Base-by-base conservation (phyloP, 2,888 invertebrate species). In the Platycheirus albimanus region DNA sequence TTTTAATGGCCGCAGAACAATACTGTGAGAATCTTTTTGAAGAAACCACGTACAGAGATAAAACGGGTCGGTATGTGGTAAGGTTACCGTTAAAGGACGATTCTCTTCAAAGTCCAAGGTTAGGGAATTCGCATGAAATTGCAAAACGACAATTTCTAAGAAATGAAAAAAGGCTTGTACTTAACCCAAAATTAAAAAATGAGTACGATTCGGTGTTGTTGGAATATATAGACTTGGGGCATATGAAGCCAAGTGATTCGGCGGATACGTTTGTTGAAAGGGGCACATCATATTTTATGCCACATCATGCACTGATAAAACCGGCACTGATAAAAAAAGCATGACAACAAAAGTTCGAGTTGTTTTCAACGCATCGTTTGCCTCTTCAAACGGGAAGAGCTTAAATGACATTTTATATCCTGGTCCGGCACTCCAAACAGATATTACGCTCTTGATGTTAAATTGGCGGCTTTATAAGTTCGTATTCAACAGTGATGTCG, bases 171-270 rank as follows among this genome's bases (percentile, higher is more conserved):
- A 13, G 47, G 1, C 47, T 20, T 24, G 5, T 24, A 20, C 0
- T n/a, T 2, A 47, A 24, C 1, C 24, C 24, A 1, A 24, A 1
- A 0, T 1, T 20, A 0, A 24, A 47, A 24, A 1, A 24, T 0
- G 20, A 47, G n/a, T 47, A 47, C 2, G 24, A 47, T 47, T 20
- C 47, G n/a, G 24, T 47, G 17, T 43, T 43, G 17, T 43, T 17
- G 4, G 43, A 43, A 15, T 43, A 43, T 10, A 15, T 43, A 10
- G 43, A 41, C 13, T 7, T 15, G 7, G 41, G 41, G 13, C 41
- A 41, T 2, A 41, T 41, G 15, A 41, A 41, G 10, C 41, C 13
- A 15, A 41, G 41, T 41, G 4, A 15, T 1, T 13, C 1, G 5
- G 2, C 2, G 2, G 6, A 43, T 2, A 24, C 24, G 3, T 24